A percentile compares a stretch with the other conserved stretches of the same genome.
phyloP scores from a whole-genome alignment of 1,140 invertebrate species.

The Drosophila saltans region DNA sequence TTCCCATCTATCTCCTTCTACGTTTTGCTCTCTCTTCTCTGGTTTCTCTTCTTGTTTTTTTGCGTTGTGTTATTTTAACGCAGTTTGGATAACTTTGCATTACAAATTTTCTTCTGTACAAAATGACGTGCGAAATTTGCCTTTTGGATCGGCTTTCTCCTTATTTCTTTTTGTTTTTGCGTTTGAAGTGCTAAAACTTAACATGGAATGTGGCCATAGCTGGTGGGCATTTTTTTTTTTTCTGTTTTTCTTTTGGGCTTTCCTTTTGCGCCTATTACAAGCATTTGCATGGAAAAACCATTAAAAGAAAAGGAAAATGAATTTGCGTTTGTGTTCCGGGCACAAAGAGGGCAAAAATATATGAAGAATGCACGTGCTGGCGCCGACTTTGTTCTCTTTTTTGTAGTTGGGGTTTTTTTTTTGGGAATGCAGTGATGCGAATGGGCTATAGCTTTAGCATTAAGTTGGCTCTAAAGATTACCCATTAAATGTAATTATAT shows the following conservation, averaged over 20 bases:
- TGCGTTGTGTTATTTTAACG: conserved; percentile 54
- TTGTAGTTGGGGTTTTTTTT: not conserved
- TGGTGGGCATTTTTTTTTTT: conserved; percentile 26
- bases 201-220: conserved; percentile 35
- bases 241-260: conserved; percentile 21
- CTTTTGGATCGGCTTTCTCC: not conserved
- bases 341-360: conserved; percentile 27
- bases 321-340: conserved; percentile 43
- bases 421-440: not conserved
- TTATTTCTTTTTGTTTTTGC: conserved; percentile 17
- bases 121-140: conserved; percentile 69
- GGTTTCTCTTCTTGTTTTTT: not conserved
- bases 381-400: not conserved
- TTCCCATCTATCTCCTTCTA: conserved; percentile 27
- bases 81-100: conserved; percentile 70
- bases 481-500: not conserved
- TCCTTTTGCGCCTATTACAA: conserved; percentile 18
- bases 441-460: not conserved
- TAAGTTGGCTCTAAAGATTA: not conserved
- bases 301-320: conserved; percentile 44
- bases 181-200: conserved; percentile 73
- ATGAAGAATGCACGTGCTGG: conserved; percentile 28
- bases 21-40: not conserved
- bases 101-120: conserved; percentile 59
- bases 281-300: conserved; percentile 67